Conservation (phyloP, 2,888 invertebrate species). For the Conops quadrifasciatus region DNA sequence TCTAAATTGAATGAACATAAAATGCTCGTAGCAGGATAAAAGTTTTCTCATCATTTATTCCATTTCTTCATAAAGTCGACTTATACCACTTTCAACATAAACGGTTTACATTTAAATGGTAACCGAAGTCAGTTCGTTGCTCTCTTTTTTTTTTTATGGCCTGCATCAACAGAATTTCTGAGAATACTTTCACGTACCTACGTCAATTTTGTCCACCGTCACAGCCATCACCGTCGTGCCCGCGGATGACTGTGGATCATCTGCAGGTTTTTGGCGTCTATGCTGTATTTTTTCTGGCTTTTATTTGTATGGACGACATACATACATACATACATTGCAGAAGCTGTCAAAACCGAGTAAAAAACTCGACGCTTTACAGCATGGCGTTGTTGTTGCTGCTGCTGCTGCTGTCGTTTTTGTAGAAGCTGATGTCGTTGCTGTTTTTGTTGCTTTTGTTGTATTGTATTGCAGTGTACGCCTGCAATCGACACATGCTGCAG, state of each 20-base stretch:
- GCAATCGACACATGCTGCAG: constrained; percentile 38
- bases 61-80: too few species aligned
- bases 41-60: too few species aligned
- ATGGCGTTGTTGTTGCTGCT: constrained; percentile 14
- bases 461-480: background rate
- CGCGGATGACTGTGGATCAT: background rate
- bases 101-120: too few species aligned
- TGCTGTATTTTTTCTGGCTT: background rate
- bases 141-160: too few species aligned
- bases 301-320: background rate
- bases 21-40: too few species aligned
- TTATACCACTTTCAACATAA: too few species aligned
- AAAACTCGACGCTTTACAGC: constrained; percentile 26
- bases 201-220: too few species aligned
- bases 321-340: constrained; percentile 27
- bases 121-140: too few species aligned
- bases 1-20: too few species aligned
- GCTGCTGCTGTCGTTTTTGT: background rate
- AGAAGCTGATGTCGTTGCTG: background rate
- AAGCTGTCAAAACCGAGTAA: constrained; percentile 30
- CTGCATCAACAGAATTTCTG: too few species aligned
- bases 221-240: too few species aligned
- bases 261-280: background rate
- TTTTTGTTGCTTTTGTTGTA: background rate
- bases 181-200: background rate